Base-by-base conservation (phyloP, 2,797 vertebrate genomes). In the Argya squamiceps region DNA sequence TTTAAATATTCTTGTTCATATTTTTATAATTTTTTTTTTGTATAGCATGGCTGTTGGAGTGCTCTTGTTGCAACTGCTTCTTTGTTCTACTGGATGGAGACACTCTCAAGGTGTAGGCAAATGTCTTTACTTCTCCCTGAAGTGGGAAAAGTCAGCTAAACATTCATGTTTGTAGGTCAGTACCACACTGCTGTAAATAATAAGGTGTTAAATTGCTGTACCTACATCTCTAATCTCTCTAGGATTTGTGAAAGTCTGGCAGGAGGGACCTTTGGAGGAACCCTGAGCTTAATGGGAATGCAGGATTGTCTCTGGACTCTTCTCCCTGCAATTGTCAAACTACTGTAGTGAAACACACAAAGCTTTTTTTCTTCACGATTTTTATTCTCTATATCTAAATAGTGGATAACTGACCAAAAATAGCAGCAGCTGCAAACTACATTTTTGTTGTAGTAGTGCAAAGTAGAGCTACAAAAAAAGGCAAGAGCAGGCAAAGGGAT, bases 21-120 rank as follows among this genome's bases (percentile, higher is more conserved):
- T 47, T 77, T 89, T 15, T 62, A 17, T 60, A 43, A 37, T 37
- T 17, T 32, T 46, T 53, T 50, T 17, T 87, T 52, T 15, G 5
- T 36, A 9, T 39, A 21, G 18, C 0, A 0, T 83, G 37, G 19
- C 21, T 77, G 3, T 64, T 1, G 0, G 5, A 39, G 32, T 74
- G 19, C 9, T 62, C 3, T 70, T 52, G 6, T 69, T 68, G 59
- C 32, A 84, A 13, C 21, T 74, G 6, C 34, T 84, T 23, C 62
- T 79, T 92, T 4, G 0, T 91, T 92, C 43, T 89, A 10, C 55
- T 64, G 60, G 22, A 36, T 56, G 36, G 27, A 74, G 60, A 46
- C 4, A 3, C 19, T 82, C 15, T 63, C 3, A 53, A 59, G 30
- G 34, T 37, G 7, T 56, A 43, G 56, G 15, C 71, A 80, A 39